Percentiles rank a stretch among this genome's conserved stretches.
phyloP scores from a whole-genome alignment of 2,888 invertebrate species.

The Pecten maximus region DNA sequence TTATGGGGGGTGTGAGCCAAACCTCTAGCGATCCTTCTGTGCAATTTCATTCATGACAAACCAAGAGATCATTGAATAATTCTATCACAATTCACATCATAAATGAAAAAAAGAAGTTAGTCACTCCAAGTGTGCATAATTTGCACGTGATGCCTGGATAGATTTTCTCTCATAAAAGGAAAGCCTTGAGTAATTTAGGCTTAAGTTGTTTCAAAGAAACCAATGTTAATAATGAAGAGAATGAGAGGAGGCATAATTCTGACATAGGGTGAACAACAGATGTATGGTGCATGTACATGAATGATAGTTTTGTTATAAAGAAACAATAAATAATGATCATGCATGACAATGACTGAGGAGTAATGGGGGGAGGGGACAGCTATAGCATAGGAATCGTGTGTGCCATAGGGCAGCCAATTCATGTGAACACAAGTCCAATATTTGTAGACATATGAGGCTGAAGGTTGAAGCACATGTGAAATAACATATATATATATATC shows the following conservation, averaged over 20 bases:
- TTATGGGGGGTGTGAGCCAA: neutral
- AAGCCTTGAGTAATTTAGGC: neutral
- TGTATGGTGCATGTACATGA: conserved; percentile 30
- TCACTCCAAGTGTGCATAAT: neutral
- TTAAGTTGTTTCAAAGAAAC: neutral
- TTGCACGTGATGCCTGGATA: neutral
- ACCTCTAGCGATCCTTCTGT: neutral
- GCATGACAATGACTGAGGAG: neutral
- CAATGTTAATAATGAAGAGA: neutral
- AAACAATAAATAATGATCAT: conserved; percentile 3
- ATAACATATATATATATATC: neutral
- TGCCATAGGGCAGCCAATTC: neutral
- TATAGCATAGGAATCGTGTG: neutral
- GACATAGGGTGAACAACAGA: neutral
- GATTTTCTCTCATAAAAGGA: neutral
- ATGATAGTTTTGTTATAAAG: neutral
- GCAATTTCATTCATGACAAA: neutral
- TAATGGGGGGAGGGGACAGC: neutral
- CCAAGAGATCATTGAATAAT: neutral
- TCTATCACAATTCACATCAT: neutral
- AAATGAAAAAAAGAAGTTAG: neutral
- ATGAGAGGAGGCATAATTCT: neutral
- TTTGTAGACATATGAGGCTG: neutral
- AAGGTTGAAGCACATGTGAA: neutral
- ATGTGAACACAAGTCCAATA: neutral